Base-by-base conservation (phyloP, 2,888 invertebrate genomes). In the Octonoba sinensis region DNA sequence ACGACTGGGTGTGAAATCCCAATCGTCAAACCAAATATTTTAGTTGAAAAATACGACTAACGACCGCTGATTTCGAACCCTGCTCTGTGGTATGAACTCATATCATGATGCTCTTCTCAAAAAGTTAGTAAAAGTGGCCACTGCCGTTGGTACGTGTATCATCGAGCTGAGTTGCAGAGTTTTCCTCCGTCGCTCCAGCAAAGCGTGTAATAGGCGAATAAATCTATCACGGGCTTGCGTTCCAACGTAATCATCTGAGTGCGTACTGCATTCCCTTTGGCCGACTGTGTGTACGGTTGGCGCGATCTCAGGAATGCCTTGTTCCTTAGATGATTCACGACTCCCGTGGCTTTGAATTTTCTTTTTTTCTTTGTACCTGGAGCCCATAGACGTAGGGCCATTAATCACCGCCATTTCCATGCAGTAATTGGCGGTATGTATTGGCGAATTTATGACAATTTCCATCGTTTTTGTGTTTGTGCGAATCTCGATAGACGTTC, bases 241-340 rank as follows among this genome's bases (percentile, higher is more conserved):
- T 47, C 54, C 27, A 27, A 57, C 24, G 27, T 54, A 44, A 74
- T 47, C 36, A 24, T 59, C 15, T 20, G 27, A 49, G 46, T 27
- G 46, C 16, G 49, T 57, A 20, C 47, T 36, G 56, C 73, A 44
- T 62, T 51, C 36, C 65, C 71, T 54, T 65, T 59, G 66, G 57
- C 51, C 27, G 22, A 46, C 27, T 66, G 59, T 59, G 46, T 65
- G 24, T 71, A 79, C 78, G 78, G 49, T 79, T 66, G 72, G 60
- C 27, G 67, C 60, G 59, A 79, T 60, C 51, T 72, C 49, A 49
- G 78, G 78, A 79, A 79, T 79, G 78, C 15, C 64, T 51, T 59
- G 54, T 27, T 62, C 56, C 27, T 22, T 16, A 18, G 36, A 67
- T 79, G 78, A 79, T 72, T 79, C 78, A 78, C 65, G 51, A 54